Base-by-base conservation (phyloP, 2,797 vertebrate species). In the Micropoecilia bifurca region DNA sequence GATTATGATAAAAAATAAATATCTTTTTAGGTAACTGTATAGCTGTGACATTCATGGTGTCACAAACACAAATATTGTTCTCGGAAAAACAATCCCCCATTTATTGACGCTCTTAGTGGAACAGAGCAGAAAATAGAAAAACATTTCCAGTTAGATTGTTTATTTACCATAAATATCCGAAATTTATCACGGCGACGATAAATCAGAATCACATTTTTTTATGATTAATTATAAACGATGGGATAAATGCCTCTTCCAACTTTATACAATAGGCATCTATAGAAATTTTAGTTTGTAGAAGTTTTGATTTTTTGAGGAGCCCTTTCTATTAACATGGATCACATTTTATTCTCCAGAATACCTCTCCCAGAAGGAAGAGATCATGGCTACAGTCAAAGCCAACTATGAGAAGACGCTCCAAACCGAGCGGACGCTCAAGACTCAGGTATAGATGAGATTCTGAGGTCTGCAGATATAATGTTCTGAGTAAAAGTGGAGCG, bases 361-460 rank as follows among this genome's bases (percentile, higher is more conserved):
- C 87, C 91, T 28, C 85, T 78, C 92, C 80, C 95, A 97, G 93
- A 97, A 96, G 88, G 97, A 99, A 63, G 97, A 99, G 59, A 96
- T 97, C 84, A 73, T 95, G 75, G 97, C 90, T 88, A 33, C 93
- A 78, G 93, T 97, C 90, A 99, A 95, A 92, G 96, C 95, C 89
- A 89, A 90, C 33, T 99, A 96, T 80, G 98, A 99, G 88, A 99
- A 99, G 95, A 92, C 92, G 77, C 96, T 99, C 89, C 96, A 46
- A 91, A 98, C 85, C 33, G 99, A 99, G 93, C 97, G 95, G 89
- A 99, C 98, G 25, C 95, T 99, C 81, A 99, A 99, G 94, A 99
- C 97, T 46, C 99, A 99, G 97, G 99, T 99, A 95, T 79, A 72
- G 25, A 79, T 6, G 6, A 20, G 5, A 22, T 33, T 22, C 0